phyloP scores from a whole-genome alignment of 2,888 invertebrate genomes.

The Tenthredo notha region DNA sequence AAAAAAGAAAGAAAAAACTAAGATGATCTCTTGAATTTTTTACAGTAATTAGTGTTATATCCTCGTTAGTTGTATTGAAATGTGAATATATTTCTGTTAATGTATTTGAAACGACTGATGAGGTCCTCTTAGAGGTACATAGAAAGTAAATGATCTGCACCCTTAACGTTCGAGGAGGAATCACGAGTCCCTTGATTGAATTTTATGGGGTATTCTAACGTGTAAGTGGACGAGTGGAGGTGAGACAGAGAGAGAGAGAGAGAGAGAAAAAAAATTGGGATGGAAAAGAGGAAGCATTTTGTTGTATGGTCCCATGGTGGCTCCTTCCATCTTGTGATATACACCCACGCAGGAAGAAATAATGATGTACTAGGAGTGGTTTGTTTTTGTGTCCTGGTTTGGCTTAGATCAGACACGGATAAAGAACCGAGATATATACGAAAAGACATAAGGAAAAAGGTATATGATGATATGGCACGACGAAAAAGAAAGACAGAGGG shows the following conservation, averaged over 20 bases:
- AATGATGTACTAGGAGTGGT: conserved; percentile 45
- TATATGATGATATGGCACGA: conserved; percentile 25
- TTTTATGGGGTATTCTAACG: conserved; percentile 23
- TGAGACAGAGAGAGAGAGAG: too few species aligned
- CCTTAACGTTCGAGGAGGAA: not conserved
- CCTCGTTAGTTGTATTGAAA: not conserved
- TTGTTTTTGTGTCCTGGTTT: conserved; percentile 35
- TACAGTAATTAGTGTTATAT: not conserved
- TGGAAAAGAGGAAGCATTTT: conserved; percentile 27
- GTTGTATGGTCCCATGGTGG: not conserved
- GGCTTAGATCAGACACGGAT: conserved; percentile 38
- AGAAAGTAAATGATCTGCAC: not conserved
- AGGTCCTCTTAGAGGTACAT: not conserved
- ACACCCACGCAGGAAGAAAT: conserved; percentile 40
- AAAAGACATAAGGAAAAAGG: not conserved
- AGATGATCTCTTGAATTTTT: not conserved
- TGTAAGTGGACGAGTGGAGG: conserved; percentile 2
- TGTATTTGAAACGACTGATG: conserved; percentile 3
- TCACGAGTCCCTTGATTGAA: not conserved
- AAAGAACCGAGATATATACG: not conserved
- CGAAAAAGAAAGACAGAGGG: not conserved
- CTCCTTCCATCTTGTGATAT: conserved; percentile 12
- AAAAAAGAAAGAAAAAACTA: not conserved
- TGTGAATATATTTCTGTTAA: not conserved
- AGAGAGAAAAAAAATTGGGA: not conserved